Evolutionary conservation across 2,797 vertebrate genomes (phyloP).

Genomic region (Oreochromis mossambicus): DNA sequence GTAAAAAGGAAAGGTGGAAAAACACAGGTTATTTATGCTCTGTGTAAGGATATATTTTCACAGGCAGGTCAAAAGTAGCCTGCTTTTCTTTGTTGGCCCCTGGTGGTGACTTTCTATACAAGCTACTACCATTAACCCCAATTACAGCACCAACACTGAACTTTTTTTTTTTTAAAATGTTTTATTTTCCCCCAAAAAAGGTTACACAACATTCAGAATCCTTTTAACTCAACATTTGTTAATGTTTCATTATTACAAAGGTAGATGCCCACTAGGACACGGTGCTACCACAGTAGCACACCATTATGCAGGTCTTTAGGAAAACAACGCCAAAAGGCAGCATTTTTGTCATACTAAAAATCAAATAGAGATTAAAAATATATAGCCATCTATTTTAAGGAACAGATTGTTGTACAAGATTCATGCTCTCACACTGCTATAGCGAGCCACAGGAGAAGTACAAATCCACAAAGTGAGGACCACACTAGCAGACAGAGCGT

Average conservation of each 20-base stretch:
- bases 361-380: slow-evolving; percentile 76
- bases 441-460: slow-evolving; percentile 38
- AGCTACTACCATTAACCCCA: not conserved
- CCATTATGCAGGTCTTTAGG: slow-evolving; percentile 28
- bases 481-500: not conserved
- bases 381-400: slow-evolving; percentile 67
- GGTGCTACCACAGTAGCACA: slow-evolving; percentile 16
- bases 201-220: slow-evolving; percentile 62
- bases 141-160: not conserved
- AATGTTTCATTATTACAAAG: slow-evolving; percentile 60
- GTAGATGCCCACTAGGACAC: slow-evolving; percentile 25
- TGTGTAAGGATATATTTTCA: not conserved
- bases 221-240: slow-evolving; percentile 54
- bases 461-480: slow-evolving; percentile 37
- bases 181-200: slow-evolving; percentile 7
- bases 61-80: not conserved
- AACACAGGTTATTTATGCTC: not conserved
- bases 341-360: slow-evolving; percentile 50
- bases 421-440: slow-evolving; percentile 47
- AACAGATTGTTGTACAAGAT: slow-evolving; percentile 62
- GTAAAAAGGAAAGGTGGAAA: not conserved
- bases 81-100: not conserved
- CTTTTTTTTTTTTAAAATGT: slow-evolving; percentile 21
- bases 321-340: slow-evolving; percentile 50
- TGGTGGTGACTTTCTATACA: not conserved